These are phyloP conservation scores for Cheiracanthium punctorium DNA, from an alignment of 2,888 invertebrate species.

Conservation along the genomic window DNA sequence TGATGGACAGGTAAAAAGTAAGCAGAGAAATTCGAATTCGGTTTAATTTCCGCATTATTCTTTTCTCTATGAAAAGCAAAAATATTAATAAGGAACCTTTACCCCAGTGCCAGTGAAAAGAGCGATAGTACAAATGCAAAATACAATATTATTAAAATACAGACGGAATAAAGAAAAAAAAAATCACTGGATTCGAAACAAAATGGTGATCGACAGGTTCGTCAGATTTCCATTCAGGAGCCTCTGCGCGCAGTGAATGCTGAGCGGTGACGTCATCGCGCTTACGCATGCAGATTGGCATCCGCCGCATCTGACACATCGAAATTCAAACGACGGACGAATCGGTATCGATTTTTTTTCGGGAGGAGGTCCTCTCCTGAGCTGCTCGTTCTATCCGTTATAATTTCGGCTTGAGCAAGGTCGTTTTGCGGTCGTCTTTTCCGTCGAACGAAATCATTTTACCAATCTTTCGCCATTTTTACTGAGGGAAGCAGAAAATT, in stretches of 20 bases:
- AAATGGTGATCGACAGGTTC: neutral
- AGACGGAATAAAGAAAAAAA: neutral
- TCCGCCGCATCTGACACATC: conserved; percentile 69
- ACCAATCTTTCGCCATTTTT: conserved; percentile 60
- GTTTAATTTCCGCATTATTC: no score
- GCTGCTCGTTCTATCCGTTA: conserved; percentile 57
- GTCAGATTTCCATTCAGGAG: neutral
- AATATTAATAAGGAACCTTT: no score
- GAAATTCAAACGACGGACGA: conserved; percentile 67
- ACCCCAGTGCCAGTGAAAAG: no score
- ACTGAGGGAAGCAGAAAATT: conserved; percentile 15
- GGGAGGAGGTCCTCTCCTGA: conserved; percentile 24
- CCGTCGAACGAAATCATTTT: conserved; percentile 33
- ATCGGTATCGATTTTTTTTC: conserved; percentile 67
- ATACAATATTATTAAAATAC: no score
- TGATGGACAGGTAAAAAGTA: no score
- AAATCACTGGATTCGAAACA: neutral
- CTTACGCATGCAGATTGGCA: conserved; percentile 69
- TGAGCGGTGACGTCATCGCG: conserved; percentile 56
- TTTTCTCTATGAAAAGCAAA: no score
- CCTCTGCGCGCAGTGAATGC: conserved; percentile 32
- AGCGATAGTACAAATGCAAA: no score
- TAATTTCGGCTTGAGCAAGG: conserved; percentile 63
- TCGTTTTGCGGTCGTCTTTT: conserved; percentile 67
- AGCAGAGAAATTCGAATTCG: no score